Conservation (phyloP, 2,113 vertebrate species). For the Muntiacus reevesi region DNA sequence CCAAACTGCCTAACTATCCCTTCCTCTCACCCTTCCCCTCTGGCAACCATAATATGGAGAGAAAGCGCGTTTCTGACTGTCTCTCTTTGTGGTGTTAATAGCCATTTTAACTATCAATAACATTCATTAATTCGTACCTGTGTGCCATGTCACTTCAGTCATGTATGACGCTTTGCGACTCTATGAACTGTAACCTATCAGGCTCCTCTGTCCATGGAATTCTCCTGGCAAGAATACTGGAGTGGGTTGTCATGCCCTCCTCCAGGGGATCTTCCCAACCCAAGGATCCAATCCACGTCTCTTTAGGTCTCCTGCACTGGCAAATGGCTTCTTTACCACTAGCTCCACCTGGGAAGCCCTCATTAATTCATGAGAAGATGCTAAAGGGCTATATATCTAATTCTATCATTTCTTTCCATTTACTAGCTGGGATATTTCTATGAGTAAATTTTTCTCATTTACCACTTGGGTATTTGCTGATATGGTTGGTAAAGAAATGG, state of each 20-base stretch:
- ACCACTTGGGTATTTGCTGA: background rate
- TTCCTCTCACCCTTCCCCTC: background rate
- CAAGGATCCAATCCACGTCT: background rate
- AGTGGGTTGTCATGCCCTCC: background rate
- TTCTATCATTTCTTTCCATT: background rate
- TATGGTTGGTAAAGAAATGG: background rate
- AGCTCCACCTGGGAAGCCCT: background rate
- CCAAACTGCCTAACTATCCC: background rate
- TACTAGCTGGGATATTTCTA: background rate
- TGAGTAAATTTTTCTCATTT: background rate
- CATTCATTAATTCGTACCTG: background rate
- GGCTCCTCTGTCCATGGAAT: background rate
- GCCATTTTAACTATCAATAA: background rate
- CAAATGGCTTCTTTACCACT: background rate
- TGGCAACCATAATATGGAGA: background rate
- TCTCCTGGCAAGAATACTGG: background rate
- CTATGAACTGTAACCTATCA: background rate
- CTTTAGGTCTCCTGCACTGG: background rate
- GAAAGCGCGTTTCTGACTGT: background rate
- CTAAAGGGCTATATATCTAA: background rate
- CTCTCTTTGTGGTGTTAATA: background rate
- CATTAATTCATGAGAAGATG: background rate
- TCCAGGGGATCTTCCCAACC: background rate
- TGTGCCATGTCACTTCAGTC: accelerated
- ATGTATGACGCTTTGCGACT: accelerated